A percentile compares a stretch with the other conserved stretches of the same genome.
These are phyloP conservation scores for Pseudachorutes palmiensis DNA, from an alignment of 1,140 invertebrate genomes.

Conservation along the genomic window DNA sequence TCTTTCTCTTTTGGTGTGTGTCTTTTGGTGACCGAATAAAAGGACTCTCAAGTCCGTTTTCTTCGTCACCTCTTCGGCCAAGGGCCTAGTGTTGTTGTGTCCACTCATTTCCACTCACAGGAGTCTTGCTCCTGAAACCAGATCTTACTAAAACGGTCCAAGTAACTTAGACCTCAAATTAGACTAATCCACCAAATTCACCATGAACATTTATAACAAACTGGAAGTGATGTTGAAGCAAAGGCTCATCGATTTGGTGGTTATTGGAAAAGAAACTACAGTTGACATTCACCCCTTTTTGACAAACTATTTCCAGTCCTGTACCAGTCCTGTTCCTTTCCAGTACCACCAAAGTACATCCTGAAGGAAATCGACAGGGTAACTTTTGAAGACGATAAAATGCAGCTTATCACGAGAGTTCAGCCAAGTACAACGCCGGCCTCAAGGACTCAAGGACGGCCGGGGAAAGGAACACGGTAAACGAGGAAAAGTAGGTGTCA, in stretches of 20 bases:
- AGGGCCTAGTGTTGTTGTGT: too few relatives aligned
- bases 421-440: neutral
- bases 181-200: neutral
- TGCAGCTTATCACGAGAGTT: neutral
- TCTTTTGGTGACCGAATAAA: too few relatives aligned
- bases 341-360: neutral
- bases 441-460: neutral
- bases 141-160: neutral
- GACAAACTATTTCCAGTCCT: neutral
- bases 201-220: neutral
- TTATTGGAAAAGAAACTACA: neutral
- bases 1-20: too few relatives aligned
- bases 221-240: neutral
- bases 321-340: too few relatives aligned
- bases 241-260: neutral
- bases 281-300: neutral
- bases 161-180: neutral
- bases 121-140: neutral
- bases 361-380: neutral
- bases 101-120: too few relatives aligned
- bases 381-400: neutral
- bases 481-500: neutral
- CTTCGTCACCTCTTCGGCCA: too few relatives aligned
- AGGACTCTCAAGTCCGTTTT: too few relatives aligned
- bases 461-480: neutral